Base-by-base conservation (phyloP, 2,113 vertebrate genomes). In the Neodon shergylaensis region DNA sequence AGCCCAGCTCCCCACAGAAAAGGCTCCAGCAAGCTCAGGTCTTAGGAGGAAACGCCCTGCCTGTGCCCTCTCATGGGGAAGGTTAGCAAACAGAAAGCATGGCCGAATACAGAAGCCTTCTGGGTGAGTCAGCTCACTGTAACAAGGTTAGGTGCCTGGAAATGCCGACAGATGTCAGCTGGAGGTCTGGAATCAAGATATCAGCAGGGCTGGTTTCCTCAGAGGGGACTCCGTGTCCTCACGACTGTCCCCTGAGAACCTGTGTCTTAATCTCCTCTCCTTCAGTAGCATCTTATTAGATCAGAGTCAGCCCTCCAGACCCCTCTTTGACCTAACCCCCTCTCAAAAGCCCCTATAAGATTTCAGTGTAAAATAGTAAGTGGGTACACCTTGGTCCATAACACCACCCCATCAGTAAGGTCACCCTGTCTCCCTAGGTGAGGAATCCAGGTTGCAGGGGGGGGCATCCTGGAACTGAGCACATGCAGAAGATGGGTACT, bases 111-210 rank as follows among this genome's bases (percentile, higher is more conserved):
- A 44, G 11, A 58, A 47, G n/a, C 8, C 4, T 3, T 44, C 82
- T 84, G 19, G 0, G 8, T 2, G 5, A 6, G 26, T 44, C 52
- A 44, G 19, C n/a, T 39, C 2, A 3, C 58, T 5, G 1, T 44
- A 16, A 17, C 33, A 54, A 63, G 61, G 22, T 2, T 17, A 39
- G 36, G 19, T 8, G 14, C 22, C 22, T 19, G 4, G 26, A 42
- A 31, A 82, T 70, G 13, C 24, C 13, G 16, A 4, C 47, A n/a
- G 72, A 14, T 61, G 33, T 58, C 19, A 22, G 49, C 42, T 42
- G 42, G 2, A 70, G 16, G 79, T 68, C 72, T 33, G n/a, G 3
- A 4, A 1, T 13, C 24, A 26, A 19, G 36, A 31, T 10, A 5
- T 83, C 0, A 0, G 2, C 42, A 72, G 7, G 4, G 3, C 0